Evolutionary conservation across 2,797 vertebrate species (phyloP), one percentile per base, ranked within the genome.

Genomic region (Brachyrhaphis roseni): DNA sequence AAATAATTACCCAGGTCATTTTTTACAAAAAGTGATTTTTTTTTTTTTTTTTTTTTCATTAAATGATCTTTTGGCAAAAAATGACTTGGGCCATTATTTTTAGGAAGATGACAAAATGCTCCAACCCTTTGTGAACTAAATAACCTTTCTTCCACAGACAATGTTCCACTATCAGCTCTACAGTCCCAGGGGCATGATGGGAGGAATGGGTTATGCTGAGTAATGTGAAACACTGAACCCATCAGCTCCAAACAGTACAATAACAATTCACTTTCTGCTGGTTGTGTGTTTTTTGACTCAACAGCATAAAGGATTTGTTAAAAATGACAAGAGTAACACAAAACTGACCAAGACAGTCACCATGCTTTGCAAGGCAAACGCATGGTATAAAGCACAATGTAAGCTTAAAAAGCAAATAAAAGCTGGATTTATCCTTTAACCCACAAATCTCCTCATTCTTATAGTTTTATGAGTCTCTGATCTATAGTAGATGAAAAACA

Each of bases 401-500:
- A 18, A 28, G 77, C 75, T 77, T 68, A 10, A 57, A 73, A 46
- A 74, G 51, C 74, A 78, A 51, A 72, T 23, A 77, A 78, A 84
- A 77, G n/a, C 59, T 8, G 2, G 72, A 83, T 49, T 80, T 45
- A 47, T 75, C 49, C 74, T 86, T 88, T 86, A 80, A 81, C 70
- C 55, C 80, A 64, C 12, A 81, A 84, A 83, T 82, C 78, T 80
- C 70, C 49, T 76, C 23, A 64, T 46, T 78, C 77, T 82, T 72
- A 12, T 77, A 59, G 47, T 82, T 84, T 78, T 79, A 31, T 83
- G 53, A 89, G 78, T 76, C 84, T 31, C 36, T 74, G 57, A 77
- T 87, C 76, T 82, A 39, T 23, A n/a, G 75, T 85, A 84, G 70
- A 88, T 87, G 84, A 88, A 91, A 91, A 88, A 80, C 76, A 81